These are phyloP conservation scores for Willowsia nigromaculata DNA, from an alignment of 2,888 invertebrate species.

Conservation along the genomic window DNA sequence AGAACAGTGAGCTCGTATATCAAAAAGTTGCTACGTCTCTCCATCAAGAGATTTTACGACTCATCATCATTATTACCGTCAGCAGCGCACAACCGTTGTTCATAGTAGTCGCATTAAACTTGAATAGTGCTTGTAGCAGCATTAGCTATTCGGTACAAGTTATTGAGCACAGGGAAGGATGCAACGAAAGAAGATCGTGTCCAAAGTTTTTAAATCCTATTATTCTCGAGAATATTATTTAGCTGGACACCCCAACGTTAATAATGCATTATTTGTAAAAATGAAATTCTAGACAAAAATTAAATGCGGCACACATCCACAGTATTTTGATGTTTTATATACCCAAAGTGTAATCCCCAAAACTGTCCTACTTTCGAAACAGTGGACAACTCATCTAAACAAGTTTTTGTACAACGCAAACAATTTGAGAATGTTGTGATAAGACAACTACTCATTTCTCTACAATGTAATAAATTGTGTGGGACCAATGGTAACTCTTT, in stretches of 20 bases:
- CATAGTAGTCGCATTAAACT: neutral
- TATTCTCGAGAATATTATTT: neutral
- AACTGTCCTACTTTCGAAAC: neutral
- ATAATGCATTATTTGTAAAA: neutral
- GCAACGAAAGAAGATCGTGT: neutral
- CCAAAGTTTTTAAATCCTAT: neutral
- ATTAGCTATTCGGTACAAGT: neutral
- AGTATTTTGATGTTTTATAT: neutral
- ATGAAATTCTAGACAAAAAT: neutral
- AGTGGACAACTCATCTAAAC: conserved; percentile 4
- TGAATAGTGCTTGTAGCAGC: neutral
- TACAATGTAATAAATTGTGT: conserved; percentile 8
- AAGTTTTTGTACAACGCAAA: neutral
- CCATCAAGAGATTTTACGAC: conserved; percentile 55
- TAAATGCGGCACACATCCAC: neutral
- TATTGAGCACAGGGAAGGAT: neutral
- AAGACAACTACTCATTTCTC: neutral
- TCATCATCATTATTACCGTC: conserved; percentile 25
- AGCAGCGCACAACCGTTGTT: neutral
- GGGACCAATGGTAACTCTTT: neutral
- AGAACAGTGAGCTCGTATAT: conserved; percentile 20
- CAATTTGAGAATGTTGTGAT: neutral
- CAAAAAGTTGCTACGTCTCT: conserved; percentile 6
- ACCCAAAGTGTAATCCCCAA: neutral
- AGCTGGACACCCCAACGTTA: neutral